Evolutionary conservation across 2,888 invertebrate genomes (phyloP), one percentile per base, ranked within the genome.

Genomic region (Theretra japonica): DNA sequence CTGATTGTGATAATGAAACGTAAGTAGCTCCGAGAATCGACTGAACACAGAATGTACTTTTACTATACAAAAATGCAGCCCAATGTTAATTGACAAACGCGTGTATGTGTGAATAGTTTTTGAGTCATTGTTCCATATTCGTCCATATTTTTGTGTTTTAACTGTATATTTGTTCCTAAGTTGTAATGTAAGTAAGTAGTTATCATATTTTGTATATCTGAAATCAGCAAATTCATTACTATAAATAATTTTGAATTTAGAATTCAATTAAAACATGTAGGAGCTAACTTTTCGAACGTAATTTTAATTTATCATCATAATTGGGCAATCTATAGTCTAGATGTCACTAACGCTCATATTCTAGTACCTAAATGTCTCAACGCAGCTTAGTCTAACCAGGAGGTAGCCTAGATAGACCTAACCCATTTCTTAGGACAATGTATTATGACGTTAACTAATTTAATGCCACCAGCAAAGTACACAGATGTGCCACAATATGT

Each of bases 1-100:
- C 41, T 65, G 41, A 65, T 65, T 17, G 65, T 48, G 65, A 65
- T 65, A 65, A 65, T 65, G 65, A 65, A 65, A 65, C 65, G 41
- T 48, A 65, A 65, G 65, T 65, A 65, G 65, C 65, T 65, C 65
- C 41, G 23, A 41, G 65, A 65, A 65, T 65, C 62, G 33, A 33
- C 0, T 8, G 48, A 53, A 53, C 53, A 60, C 41, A 48, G 62
- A 62, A 62, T 41, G 48, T 23, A 48, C 65, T 41, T 53, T 65
- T 48, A 65, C 48, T 11, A 23, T 17, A 23, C 41, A 65, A 62
- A 65, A 65, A 41, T 48, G 65, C 65, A 23, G 65, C 65, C 65
- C 17, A 65, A 65, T 65, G 65, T 65, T 65, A 65, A 65, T 65
- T 65, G 65, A 65, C 48, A 23, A 25, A 65, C 48, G 65, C 48